Conservation (phyloP, 2,888 invertebrate genomes). For the Siphlonurus alternatus region DNA sequence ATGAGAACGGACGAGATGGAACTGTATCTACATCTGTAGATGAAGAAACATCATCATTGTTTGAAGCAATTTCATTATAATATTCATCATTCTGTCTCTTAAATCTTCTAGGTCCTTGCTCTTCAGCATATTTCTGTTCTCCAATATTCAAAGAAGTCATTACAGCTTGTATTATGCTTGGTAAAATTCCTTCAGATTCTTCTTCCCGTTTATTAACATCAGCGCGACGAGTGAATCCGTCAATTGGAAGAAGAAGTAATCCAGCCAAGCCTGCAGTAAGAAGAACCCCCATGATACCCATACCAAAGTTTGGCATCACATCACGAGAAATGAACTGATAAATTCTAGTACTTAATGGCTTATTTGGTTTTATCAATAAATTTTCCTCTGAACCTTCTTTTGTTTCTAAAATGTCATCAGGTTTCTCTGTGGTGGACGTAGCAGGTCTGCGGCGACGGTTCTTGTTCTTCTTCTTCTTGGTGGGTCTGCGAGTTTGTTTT, state of each 20-base stretch:
- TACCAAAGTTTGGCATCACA: slow-evolving; percentile 65
- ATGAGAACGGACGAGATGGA: not conserved
- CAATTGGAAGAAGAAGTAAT: slow-evolving; percentile 58
- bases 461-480: slow-evolving; percentile 37
- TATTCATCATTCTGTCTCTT: too few species aligned
- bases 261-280: slow-evolving; percentile 58
- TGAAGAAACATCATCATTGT: not conserved
- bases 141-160: not conserved
- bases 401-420: not conserved
- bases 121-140: not conserved
- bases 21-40: not conserved
- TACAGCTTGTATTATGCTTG: not conserved
- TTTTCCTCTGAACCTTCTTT: slow-evolving; percentile 5
- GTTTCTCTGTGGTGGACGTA: slow-evolving; percentile 25
- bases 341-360: slow-evolving; percentile 44
- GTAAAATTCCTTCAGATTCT: not conserved
- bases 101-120: not conserved
- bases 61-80: too few species aligned
- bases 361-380: slow-evolving; percentile 20
- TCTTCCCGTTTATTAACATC: slow-evolving; percentile 1
- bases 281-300: slow-evolving; percentile 55
- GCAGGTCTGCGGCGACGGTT: slow-evolving; percentile 27
- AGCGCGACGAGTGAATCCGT: slow-evolving; percentile 25
- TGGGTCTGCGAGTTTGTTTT: slow-evolving; percentile 23
- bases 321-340: slow-evolving; percentile 63